Evolutionary conservation across 2,888 invertebrate genomes (phyloP), one percentile per base, ranked within the genome.

Genomic region (Gandaritis pyraliata): DNA sequence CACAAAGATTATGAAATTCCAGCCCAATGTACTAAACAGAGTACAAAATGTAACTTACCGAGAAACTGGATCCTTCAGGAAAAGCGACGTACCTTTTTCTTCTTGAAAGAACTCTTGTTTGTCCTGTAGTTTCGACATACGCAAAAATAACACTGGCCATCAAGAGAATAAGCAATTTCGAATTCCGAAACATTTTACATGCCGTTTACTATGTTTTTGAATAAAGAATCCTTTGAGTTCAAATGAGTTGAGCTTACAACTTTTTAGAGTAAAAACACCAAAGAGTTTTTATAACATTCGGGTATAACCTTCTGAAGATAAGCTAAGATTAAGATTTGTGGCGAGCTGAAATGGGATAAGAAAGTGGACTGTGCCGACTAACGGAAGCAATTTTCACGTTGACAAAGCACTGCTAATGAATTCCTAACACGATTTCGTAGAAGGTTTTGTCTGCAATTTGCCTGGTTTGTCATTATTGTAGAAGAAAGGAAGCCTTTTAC

Each of bases 21-120:
- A 56, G 41, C 33, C 41, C 33, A 51, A 33, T 43, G 48, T 59
- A n/a, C n/a, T n/a, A n/a, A n/a, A n/a, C n/a, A n/a, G n/a, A 59
- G 54, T 46, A 61, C 48, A 65, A 64, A 71, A 67, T 59, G 58
- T 48, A 61, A 93, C 94, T 94, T 76, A 95, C 95, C 63, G 95
- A 94, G 84, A 95, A 94, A 83, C 94, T 94, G 11, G 95, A 94
- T 13, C 95, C 95, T 80, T 95, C 95, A 0, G 95, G 95, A 84
- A 95, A 95, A 29, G 94, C 94, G 11, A 95, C 93, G 75, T 95
- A 95, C 73, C 95, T 89, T 72, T 93, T 94, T 64, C 86, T 90
- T 60, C 95, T 89, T 0, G 94, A 93, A 66, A 94, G 84, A 70
- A 90, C 73, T 70, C 76, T 87, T 18, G 85, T 80, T 52, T 71